phyloP scores from a whole-genome alignment of 2,113 vertebrate species.

The Turnix velox region DNA sequence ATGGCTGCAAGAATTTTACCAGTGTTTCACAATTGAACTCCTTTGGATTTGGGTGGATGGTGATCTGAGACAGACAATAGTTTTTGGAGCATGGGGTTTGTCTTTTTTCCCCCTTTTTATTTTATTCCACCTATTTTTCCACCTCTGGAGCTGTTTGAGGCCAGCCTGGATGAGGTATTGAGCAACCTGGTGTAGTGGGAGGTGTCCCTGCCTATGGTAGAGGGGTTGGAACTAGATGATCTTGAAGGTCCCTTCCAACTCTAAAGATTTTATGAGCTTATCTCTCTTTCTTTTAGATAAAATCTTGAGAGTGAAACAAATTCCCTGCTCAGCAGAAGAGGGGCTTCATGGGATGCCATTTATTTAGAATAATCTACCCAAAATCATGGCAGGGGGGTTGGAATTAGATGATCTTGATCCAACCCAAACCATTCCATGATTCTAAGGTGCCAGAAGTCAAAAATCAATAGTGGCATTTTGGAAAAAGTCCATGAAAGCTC shows the following conservation, averaged over 20 bases:
- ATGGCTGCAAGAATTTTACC: not conserved
- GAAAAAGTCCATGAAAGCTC: not conserved
- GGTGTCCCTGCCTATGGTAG: too few relatives aligned
- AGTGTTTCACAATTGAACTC: not conserved
- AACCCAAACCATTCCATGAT: too few relatives aligned
- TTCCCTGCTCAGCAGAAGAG: not conserved
- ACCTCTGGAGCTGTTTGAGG: too few relatives aligned
- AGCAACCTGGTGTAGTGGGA: too few relatives aligned
- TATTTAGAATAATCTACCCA: too few relatives aligned
- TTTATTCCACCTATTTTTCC: not conserved
- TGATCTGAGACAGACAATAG: fast-evolving
- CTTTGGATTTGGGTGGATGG: not conserved
- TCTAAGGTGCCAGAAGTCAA: not conserved
- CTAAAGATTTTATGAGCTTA: too few relatives aligned
- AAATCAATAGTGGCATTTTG: not conserved
- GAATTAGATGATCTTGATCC: too few relatives aligned
- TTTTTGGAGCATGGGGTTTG: fast-evolving
- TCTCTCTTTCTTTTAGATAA: not conserved
- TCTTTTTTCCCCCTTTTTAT: not conserved
- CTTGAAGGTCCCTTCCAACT: too few relatives aligned
- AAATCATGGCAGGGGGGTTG: too few relatives aligned
- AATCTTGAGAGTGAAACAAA: not conserved
- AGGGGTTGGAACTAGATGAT: too few relatives aligned
- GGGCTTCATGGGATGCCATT: not conserved
- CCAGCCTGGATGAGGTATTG: too few relatives aligned